Base-by-base conservation (phyloP, 2,888 invertebrate species). In the Bugula neritina region DNA sequence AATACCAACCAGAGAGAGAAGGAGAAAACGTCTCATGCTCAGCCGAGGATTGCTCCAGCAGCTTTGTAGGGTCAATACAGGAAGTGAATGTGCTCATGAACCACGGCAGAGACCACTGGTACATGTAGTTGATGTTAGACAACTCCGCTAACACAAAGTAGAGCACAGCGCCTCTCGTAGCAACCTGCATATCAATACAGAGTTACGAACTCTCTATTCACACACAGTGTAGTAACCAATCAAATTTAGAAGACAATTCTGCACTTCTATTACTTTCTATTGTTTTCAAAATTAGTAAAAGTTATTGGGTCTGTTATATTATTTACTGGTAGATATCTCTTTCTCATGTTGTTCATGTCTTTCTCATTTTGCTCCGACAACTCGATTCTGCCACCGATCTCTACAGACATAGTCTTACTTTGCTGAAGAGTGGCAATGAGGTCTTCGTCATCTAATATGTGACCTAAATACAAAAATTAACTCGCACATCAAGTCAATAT, bases 81-180 rank as follows among this genome's bases (percentile, higher is more conserved):
- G 78, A 76, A 21, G 77, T 78, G 73, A 84, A 84, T 78, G 82
- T 80, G 70, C 77, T 78, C 75, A 83, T 81, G 78, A 84, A 84
- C 83, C 83, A 84, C 69, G 78, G 76, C 34, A 84, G 77, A 0
- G 84, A 84, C 76, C 82, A 84, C 79, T 84, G 84, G 77, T 84
- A 84, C 84, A 84, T 84, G 71, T 82, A 80, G 74, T 84, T 82
- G 27, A 84, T 78, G 35, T 75, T 77, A 52, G 83, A 77, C 71
- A 84, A 76, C 73, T 83, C 81, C 29, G 83, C 81, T 54, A 84
- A 74, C 0, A 82, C 81, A 77, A 84, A 84, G 75, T 84, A 84
- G 54, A 84, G 75, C 34, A 82, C 81, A 10, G 83, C 80, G n/a
- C 83, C 84, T 71, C 84, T 75, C 0, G 80, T 82, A 2, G 84